Evolutionary conservation across 2,797 vertebrate genomes (phyloP).

Genomic region (Acipenser transmontanus): DNA sequence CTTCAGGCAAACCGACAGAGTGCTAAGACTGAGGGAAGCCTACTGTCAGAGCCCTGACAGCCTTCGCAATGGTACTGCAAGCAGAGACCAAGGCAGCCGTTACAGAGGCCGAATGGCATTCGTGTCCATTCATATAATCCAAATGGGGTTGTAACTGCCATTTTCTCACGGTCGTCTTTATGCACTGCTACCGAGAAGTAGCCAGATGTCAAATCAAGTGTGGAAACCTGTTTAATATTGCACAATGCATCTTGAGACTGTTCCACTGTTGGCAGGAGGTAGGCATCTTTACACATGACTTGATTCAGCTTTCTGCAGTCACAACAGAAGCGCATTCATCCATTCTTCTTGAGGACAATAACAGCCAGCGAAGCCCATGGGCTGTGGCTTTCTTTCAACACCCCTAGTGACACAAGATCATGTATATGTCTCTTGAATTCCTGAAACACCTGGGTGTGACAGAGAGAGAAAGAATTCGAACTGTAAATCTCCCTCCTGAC

Average conservation of each 20-base stretch:
- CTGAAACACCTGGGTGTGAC: constrained; percentile 20
- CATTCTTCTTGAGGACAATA: constrained; percentile 19
- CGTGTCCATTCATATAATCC: no score
- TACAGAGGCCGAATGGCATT: no score
- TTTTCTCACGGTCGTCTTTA: constrained; percentile 16
- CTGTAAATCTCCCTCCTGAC: no score
- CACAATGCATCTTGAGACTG: constrained; percentile 21
- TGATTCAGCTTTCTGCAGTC: constrained; percentile 11
- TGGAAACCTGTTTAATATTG: constrained; percentile 9
- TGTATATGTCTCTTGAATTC: constrained; percentile 14
- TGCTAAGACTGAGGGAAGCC: no score
- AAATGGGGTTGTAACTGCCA: constrained; percentile 18
- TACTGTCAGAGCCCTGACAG: no score
- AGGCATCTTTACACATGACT: constrained; percentile 16
- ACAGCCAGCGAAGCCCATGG: constrained; percentile 24
- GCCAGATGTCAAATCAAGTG: constrained; percentile 12
- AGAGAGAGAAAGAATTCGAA: no score
- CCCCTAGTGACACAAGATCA: constrained; percentile 9
- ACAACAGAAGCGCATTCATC: constrained; percentile 17
- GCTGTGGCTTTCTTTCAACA: constrained; percentile 16
- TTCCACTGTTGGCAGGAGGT: constrained; percentile 8
- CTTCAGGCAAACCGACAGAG: no score
- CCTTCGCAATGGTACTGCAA: no score
- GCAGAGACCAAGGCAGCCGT: no score
- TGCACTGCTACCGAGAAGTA: constrained; percentile 19